Evolutionary conservation across 2,113 vertebrate genomes (phyloP), one percentile per base, ranked within the genome.

Genomic region (Megaptera novaeangliae): DNA sequence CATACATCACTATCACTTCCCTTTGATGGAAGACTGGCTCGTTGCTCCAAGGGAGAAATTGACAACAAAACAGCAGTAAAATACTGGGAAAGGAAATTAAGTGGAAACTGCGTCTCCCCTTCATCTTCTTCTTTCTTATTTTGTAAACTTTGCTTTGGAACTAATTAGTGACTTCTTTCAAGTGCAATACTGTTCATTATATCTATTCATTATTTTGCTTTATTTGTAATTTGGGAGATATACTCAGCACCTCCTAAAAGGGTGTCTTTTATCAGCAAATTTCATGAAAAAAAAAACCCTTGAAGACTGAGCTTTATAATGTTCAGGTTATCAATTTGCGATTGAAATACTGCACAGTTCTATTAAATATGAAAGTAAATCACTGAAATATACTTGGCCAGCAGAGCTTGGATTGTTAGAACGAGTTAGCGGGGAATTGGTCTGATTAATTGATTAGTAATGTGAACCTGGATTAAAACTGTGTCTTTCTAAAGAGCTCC

Each of bases 11-110:
- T 90, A 31, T 75, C 88, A 52, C 49, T 95, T 96, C 84, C 29
- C 64, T 94, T 92, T 92, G 52, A 87, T 83, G 66, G 81, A 69
- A 96, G 66, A 88, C 52, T 93, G 84, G 97, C 59, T 91, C 66
- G 93, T 12, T 93, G 85, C 96, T 98, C 80, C 82, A 41, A 25
- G 57, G 98, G 52, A 98, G 68, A 90, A 87, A 72, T 86, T 98
- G 98, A 92, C 89, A 95, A 15, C 34, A 94, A 96, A 96, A 96
- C 3, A 68, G 77, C 83, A 96, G 55, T 44, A 92, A 98, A 97
- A 98, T 57, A 88, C 41, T 66, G 41, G 63, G 83, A 92, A 98
- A 98, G 72, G 96, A 97, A 98, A 98, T 90, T 85, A 97, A 98
- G 90, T 91, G 78, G 93, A 92, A 98, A 91, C 71, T 74, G 36